Evolutionary conservation across 2,113 vertebrate species (phyloP).

Genomic region (Microtus pennsylvanicus): DNA sequence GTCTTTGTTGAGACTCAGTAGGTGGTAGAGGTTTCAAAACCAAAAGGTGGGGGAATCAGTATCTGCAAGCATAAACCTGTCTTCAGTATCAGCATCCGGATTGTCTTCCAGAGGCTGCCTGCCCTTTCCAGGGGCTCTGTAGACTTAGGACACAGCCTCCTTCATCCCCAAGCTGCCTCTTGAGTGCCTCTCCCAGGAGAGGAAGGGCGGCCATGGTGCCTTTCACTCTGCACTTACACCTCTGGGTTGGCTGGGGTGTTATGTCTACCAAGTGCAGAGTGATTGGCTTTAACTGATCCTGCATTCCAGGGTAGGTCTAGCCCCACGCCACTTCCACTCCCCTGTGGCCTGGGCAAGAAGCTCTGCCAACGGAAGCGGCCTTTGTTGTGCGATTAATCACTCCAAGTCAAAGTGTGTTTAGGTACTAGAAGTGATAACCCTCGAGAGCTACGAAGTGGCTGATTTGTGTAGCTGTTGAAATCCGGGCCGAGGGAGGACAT

Average conservation of each 20-base stretch:
- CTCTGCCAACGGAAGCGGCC: constrained; percentile 64
- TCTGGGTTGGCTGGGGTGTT: constrained; percentile 50
- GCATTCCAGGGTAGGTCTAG: constrained; percentile 67
- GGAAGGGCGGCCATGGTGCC: constrained; percentile 58
- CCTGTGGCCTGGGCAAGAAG: constrained; percentile 53
- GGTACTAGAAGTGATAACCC: constrained; percentile 60
- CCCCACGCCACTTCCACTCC: constrained; percentile 22
- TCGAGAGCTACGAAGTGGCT: constrained; percentile 56
- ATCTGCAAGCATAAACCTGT: constrained; percentile 47
- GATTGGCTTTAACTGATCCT: constrained; percentile 71
- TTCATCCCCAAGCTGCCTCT: constrained; percentile 54
- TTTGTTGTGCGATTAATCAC: constrained; percentile 81
- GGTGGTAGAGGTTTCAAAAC: constrained; percentile 67
- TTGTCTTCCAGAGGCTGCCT: constrained; percentile 48
- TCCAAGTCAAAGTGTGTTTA: constrained; percentile 74
- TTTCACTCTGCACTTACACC: constrained; percentile 74
- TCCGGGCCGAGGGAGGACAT: not conserved
- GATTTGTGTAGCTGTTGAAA: constrained; percentile 60
- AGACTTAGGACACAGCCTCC: constrained; percentile 50
- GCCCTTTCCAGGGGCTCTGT: constrained; percentile 38
- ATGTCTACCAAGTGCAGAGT: constrained; percentile 75
- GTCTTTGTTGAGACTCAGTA: constrained; percentile 55
- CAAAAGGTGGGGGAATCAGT: not conserved
- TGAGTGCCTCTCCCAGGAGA: constrained; percentile 52
- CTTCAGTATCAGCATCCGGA: constrained; percentile 64